These are phyloP conservation scores for Periplaneta americana DNA, from an alignment of 1,140 invertebrate species.

Conservation along the genomic window DNA sequence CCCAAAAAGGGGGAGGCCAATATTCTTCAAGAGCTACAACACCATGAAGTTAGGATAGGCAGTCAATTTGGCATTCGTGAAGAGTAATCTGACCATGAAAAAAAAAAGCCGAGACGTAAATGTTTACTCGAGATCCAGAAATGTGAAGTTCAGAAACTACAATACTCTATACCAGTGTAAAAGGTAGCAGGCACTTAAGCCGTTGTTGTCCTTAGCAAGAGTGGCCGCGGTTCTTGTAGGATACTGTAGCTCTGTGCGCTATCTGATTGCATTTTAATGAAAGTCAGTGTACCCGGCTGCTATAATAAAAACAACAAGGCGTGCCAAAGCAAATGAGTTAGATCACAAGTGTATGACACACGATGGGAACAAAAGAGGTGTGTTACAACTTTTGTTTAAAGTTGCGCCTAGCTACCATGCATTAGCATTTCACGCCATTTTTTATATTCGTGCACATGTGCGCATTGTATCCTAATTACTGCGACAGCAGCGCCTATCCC, in stretches of 20 bases:
- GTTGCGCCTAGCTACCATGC: background rate
- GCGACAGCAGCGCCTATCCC: background rate
- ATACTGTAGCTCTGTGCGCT: background rate
- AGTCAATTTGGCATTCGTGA: too few relatives aligned
- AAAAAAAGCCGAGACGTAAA: too few relatives aligned
- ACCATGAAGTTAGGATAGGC: too few relatives aligned
- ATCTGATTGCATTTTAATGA: background rate
- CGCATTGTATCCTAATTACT: background rate
- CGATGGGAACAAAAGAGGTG: background rate
- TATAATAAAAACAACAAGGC: background rate
- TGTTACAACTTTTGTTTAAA: background rate
- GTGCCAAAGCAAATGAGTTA: background rate
- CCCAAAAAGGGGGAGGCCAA: too few relatives aligned
- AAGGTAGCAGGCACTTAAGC: background rate
- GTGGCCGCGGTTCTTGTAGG: background rate
- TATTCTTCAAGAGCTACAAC: too few relatives aligned
- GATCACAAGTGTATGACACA: background rate
- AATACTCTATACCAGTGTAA: background rate
- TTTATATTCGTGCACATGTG: background rate
- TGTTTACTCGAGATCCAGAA: too few relatives aligned
- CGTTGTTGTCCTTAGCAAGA: background rate
- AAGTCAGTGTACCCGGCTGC: background rate
- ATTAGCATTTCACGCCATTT: background rate
- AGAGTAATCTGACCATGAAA: too few relatives aligned
- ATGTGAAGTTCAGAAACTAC: too few relatives aligned